Evolutionary conservation across 2,113 vertebrate species (phyloP).

Genomic region (Pelecanus crispus): DNA sequence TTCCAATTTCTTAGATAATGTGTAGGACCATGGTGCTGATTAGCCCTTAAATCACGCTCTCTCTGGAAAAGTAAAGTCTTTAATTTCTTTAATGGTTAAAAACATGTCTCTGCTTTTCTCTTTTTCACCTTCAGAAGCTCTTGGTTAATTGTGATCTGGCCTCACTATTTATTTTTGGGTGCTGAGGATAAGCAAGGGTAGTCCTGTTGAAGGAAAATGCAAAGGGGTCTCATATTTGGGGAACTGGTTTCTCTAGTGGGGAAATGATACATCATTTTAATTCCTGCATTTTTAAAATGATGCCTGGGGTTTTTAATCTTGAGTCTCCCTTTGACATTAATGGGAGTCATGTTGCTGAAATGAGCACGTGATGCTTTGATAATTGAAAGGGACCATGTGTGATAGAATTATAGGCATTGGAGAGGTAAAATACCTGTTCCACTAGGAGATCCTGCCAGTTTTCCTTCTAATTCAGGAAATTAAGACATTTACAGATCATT

Average conservation of each 20-base stretch:
- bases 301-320: constrained; percentile 59
- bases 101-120: constrained; percentile 14
- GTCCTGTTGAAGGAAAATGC: neutral
- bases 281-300: constrained; percentile 46
- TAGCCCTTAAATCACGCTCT: constrained; percentile 68
- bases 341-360: constrained; percentile 41
- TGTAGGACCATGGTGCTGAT: constrained; percentile 61
- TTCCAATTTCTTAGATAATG: constrained; percentile 72
- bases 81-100: constrained; percentile 66
- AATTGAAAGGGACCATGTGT: neutral
- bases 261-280: constrained; percentile 48
- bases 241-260: neutral
- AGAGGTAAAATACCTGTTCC: constrained; percentile 16
- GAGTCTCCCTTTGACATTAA: constrained; percentile 57
- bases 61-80: constrained; percentile 65
- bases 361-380: constrained; percentile 5
- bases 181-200: neutral
- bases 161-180: neutral
- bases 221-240: neutral
- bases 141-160: neutral
- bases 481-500: neutral
- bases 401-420: neutral
- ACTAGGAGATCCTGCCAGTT: neutral
- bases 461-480: neutral
- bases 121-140: constrained; percentile 60